Conservation (phyloP, 2,113 vertebrate genomes). For the Oreochromis tanganicae region DNA sequence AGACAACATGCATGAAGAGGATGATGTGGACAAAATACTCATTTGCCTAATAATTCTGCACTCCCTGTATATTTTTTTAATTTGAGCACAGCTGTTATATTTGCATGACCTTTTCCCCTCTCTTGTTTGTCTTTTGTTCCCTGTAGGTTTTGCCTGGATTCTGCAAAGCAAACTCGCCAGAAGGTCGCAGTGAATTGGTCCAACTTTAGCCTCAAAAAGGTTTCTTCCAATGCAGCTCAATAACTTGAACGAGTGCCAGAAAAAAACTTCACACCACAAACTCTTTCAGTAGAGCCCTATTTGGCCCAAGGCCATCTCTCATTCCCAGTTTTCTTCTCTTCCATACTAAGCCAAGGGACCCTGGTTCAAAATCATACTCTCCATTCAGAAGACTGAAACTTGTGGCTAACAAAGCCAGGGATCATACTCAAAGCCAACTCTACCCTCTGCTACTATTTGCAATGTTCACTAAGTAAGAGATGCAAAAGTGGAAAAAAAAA, state of each 20-base stretch:
- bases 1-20: no score
- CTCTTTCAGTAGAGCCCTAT: constrained; percentile 52
- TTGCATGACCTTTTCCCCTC: neutral
- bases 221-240: constrained; percentile 90
- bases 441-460: constrained; percentile 51
- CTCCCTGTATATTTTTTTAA: neutral
- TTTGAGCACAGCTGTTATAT: neutral
- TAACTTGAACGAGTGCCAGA: constrained; percentile 72
- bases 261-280: constrained; percentile 46
- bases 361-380: constrained; percentile 52
- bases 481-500: constrained; percentile 34
- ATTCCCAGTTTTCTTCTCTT: constrained; percentile 61
- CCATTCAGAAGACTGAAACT: constrained; percentile 58
- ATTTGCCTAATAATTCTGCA: no score
- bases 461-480: constrained; percentile 54
- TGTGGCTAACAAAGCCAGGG: constrained; percentile 36
- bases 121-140: neutral
- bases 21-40: no score
- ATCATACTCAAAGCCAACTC: constrained; percentile 43
- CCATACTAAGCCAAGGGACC: constrained; percentile 62
- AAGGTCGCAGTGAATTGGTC: constrained; percentile 99
- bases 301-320: constrained; percentile 62
- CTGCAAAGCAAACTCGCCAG: constrained; percentile 96
- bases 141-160: constrained; percentile 95
- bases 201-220: constrained; percentile 99